A percentile compares a stretch with the other conserved stretches of the same genome.
Evolutionary conservation across 2,113 vertebrate species (phyloP).

Genomic region (Gila orcuttii): DNA sequence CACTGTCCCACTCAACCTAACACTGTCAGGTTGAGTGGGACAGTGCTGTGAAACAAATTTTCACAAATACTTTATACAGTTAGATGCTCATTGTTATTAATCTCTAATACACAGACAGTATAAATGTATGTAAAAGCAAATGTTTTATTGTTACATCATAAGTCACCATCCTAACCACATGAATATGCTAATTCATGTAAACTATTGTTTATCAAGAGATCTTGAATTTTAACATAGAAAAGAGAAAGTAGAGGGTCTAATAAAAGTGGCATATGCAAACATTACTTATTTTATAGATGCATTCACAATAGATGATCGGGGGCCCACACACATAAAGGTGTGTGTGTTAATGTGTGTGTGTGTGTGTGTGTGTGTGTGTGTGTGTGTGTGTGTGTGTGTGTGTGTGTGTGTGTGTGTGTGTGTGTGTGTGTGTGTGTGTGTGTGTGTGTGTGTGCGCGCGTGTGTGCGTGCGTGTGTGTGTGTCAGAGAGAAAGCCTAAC

Average conservation of each 20-base stretch:
- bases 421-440: not conserved
- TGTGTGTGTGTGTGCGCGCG: too few species aligned
- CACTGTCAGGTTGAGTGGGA: too few species aligned
- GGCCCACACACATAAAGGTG: too few species aligned
- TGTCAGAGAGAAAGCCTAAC: slow-evolving; percentile 23
- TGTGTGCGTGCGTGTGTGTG: too few species aligned
- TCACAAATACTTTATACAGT: too few species aligned
- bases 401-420: not conserved
- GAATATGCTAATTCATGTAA: not conserved
- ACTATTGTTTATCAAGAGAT: not conserved
- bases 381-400: not conserved
- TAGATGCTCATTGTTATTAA: too few species aligned
- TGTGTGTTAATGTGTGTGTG: not conserved
- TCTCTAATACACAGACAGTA: too few species aligned
- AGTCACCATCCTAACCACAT: not conserved
- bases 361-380: too few species aligned
- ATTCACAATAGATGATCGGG: not conserved
- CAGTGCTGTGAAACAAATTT: too few species aligned
- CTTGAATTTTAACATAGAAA: not conserved
- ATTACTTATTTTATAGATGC: not conserved
- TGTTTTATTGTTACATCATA: too few species aligned
- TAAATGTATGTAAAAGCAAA: too few species aligned
- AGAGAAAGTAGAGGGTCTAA: not conserved
- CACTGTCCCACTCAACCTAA: too few species aligned
- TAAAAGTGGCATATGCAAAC: not conserved